phyloP scores from a whole-genome alignment of 1,140 invertebrate species.

The Apocrypta bakeri region DNA sequence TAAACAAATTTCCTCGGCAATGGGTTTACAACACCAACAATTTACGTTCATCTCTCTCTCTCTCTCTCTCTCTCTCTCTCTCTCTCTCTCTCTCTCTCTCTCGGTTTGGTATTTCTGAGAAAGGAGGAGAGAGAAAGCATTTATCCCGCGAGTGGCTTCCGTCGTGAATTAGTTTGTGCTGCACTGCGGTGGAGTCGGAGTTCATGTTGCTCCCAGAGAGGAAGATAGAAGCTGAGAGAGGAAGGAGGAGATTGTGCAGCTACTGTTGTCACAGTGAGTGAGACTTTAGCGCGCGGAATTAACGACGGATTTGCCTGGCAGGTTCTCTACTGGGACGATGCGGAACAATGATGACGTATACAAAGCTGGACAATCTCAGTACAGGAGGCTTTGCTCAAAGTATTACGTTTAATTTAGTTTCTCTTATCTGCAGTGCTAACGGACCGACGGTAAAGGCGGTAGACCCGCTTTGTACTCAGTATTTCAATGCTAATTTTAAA shows the following conservation, averaged over 20 bases:
- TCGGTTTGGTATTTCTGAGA: background rate
- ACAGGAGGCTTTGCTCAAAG: background rate
- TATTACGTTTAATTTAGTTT: conserved; percentile 1
- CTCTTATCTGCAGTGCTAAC: too few relatives aligned
- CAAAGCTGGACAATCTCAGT: background rate
- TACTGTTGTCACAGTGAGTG: conserved; percentile 19
- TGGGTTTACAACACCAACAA: conserved; percentile 45
- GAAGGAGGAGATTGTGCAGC: background rate
- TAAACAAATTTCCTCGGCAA: conserved; percentile 40
- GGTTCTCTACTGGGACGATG: background rate
- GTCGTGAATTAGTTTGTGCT: conserved; percentile 35
- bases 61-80: conserved; percentile 1
- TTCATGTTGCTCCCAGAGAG: background rate
- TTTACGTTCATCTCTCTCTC: conserved; percentile 30
- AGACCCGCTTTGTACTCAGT: too few relatives aligned
- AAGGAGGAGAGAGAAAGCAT: background rate
- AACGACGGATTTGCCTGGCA: conserved; percentile 21
- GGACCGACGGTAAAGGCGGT: too few relatives aligned
- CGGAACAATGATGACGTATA: conserved; percentile 16
- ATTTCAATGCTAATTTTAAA: too few relatives aligned
- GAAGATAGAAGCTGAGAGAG: background rate
- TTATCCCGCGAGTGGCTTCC: conserved; percentile 30
- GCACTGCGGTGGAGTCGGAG: background rate
- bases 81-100: background rate
- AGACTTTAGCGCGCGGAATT: conserved; percentile 22